A percentile compares a stretch with the other conserved stretches of the same genome.
phyloP scores from a whole-genome alignment of 92 coral and sea anemone genomes.

The Epizoanthus ramosus region DNA sequence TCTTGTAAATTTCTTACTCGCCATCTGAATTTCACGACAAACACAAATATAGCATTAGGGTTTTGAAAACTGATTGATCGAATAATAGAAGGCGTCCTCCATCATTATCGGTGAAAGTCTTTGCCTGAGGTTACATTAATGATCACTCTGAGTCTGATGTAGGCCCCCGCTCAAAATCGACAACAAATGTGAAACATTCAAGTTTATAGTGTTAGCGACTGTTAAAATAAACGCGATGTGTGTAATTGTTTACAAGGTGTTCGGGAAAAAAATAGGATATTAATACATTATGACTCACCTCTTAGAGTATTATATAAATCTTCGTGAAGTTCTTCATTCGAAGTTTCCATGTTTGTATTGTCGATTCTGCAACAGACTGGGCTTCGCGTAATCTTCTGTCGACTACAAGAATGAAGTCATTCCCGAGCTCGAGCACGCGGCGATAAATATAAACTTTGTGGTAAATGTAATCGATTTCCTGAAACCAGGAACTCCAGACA shows the following conservation, averaged over 20 bases:
- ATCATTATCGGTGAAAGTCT: too few species aligned
- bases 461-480: background rate
- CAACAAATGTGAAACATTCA: constrained; percentile 2
- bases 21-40: too few species aligned
- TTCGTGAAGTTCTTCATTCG: constrained; percentile 19
- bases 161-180: background rate
- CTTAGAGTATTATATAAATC: constrained; percentile 13
- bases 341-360: background rate
- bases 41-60: too few species aligned
- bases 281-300: constrained; percentile 2
- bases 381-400: background rate
- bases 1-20: too few species aligned
- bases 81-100: too few species aligned
- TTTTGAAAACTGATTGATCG: too few species aligned
- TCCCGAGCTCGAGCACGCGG: background rate
- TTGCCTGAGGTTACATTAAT: too few species aligned
- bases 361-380: constrained; percentile 14
- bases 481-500: background rate
- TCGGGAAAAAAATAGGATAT: background rate
- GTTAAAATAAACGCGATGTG: background rate
- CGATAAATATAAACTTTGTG: background rate
- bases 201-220: background rate
- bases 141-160: too few species aligned
- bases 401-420: background rate
- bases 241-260: constrained; percentile 12